A percentile compares a stretch with the other conserved stretches of the same genome.
Evolutionary conservation across 2,888 invertebrate genomes (phyloP).

Genomic region (Prostheceraeus crozeri): DNA sequence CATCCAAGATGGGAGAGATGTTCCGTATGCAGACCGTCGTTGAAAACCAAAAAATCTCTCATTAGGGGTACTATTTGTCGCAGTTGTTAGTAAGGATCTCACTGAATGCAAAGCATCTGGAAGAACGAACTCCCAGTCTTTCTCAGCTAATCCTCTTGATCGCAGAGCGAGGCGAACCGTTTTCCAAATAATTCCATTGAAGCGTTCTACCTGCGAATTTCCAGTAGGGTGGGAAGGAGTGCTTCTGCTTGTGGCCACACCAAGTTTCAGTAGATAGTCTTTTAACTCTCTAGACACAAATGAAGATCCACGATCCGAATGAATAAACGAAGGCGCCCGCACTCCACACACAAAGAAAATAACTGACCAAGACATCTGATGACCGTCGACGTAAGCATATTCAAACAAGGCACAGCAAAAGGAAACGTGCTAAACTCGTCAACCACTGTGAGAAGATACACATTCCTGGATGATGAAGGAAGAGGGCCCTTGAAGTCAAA

Average conservation of each 20-base stretch:
- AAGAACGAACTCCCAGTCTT: conserved; percentile 37
- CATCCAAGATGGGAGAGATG: background rate
- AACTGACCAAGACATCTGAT: conserved; percentile 34
- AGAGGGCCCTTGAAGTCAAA: conserved; percentile 41
- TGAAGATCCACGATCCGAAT: conserved; percentile 39
- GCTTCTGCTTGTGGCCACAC: conserved; percentile 39
- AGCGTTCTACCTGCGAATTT: conserved; percentile 38
- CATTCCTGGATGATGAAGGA: conserved; percentile 35
- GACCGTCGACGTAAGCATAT: conserved; percentile 32
- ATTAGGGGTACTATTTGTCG: conserved; percentile 16
- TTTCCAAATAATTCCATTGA: conserved; percentile 41
- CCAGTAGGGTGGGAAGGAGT: conserved; percentile 37
- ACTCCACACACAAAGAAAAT: conserved; percentile 40
- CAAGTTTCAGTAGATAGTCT: conserved; percentile 26
- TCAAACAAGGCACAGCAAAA: conserved; percentile 38
- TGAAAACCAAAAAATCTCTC: background rate
- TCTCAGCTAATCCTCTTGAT: background rate
- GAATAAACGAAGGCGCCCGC: conserved; percentile 39
- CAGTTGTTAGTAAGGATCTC: conserved; percentile 35
- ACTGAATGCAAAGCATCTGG: conserved; percentile 39
- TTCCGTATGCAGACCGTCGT: background rate
- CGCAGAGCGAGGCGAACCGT: conserved; percentile 29
- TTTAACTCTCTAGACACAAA: conserved; percentile 41
- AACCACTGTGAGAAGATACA: conserved; percentile 38
- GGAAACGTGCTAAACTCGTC: conserved; percentile 40